A percentile compares a stretch with the other conserved stretches of the same genome.
Conservation (phyloP, 1,140 invertebrate species). For the Parapsyche elsis region DNA sequence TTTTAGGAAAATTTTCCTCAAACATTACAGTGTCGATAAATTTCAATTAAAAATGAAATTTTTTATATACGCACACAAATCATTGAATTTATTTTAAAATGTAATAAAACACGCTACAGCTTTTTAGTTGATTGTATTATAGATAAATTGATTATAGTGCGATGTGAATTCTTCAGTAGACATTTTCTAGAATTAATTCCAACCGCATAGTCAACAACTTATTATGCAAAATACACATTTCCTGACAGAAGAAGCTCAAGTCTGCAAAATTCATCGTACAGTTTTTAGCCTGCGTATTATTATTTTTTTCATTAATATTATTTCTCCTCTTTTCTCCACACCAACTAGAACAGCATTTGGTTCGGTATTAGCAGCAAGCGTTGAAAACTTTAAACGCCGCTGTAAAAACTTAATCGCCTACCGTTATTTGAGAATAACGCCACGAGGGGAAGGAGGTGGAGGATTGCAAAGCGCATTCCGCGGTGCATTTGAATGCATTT, state of each 20-base stretch:
- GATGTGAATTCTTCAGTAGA: too few species aligned
- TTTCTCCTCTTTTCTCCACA: neutral
- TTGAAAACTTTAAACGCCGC: conserved; percentile 11
- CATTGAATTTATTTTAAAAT: too few species aligned
- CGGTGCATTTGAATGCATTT: conserved; percentile 35
- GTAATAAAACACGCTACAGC: too few species aligned
- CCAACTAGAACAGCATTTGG: neutral
- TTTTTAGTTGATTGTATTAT: too few species aligned
- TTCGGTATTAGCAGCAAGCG: neutral
- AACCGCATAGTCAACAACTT: too few species aligned
- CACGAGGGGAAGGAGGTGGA: neutral
- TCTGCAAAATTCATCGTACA: conserved; percentile 6
- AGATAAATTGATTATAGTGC: too few species aligned
- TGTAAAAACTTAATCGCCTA: conserved; percentile 42
- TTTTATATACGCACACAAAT: too few species aligned
- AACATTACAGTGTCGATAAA: too few species aligned
- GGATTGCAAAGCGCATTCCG: conserved; percentile 20
- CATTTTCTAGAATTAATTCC: too few species aligned
- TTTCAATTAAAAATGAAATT: too few species aligned
- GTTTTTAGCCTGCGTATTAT: neutral
- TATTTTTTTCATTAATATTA: neutral
- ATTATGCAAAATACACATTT: too few species aligned
- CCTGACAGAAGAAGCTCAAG: neutral
- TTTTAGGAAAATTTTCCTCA: too few species aligned
- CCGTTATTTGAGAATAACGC: conserved; percentile 30